Evolutionary conservation across 2,888 invertebrate genomes (phyloP), one percentile per base, ranked within the genome.

Genomic region (Caenorhabditis doughertyi): DNA sequence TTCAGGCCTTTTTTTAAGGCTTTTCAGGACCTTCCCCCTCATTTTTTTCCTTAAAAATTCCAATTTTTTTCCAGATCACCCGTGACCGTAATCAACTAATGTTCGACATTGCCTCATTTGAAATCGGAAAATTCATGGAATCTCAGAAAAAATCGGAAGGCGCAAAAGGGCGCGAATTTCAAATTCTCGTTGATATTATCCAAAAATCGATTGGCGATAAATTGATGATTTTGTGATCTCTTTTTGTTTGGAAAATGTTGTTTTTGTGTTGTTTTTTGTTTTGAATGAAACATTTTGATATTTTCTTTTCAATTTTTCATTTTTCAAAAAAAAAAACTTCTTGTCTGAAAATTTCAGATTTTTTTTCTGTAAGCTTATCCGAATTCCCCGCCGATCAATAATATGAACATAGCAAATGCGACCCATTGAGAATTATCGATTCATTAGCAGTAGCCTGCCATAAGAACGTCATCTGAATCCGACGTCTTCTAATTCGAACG

Each of bases 21-120:
- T 11, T 35, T 23, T 35, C 18, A 29, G 58, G 32, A n/a, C 11
- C 29, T 39, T 23, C 21, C 25, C 32, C 53, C 32, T 3, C 7
- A 29, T 13, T 56, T 16, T 16, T 13, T 13, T 16, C 55, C 13
- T 3, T 8, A 13, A 53, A 21, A 18, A 35, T 39, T 25, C n/a
- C 21, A 16, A 13, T 16, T 2, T 60, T 35, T 9, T 35, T 84
- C 7, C 68, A 84, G 84, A 79, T 88, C 23, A 85, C 85, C 0
- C 62, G 81, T 23, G 85, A 84, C n/a, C 83, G 89, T 7, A 89
- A 89, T 53, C 85, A 81, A 13, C 53, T 84, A 23, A 65, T 88
- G 72, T 89, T 88, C 79, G 84, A 80, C 11, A 77, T 89, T 25
- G 89, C 88, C 3, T 60, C 85, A 8, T 82, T 79, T 18, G 89